Percentiles rank a stretch among this genome's conserved stretches.
Evolutionary conservation across 1,140 invertebrate species (phyloP).

Genomic region (Heliconius eleuchia): DNA sequence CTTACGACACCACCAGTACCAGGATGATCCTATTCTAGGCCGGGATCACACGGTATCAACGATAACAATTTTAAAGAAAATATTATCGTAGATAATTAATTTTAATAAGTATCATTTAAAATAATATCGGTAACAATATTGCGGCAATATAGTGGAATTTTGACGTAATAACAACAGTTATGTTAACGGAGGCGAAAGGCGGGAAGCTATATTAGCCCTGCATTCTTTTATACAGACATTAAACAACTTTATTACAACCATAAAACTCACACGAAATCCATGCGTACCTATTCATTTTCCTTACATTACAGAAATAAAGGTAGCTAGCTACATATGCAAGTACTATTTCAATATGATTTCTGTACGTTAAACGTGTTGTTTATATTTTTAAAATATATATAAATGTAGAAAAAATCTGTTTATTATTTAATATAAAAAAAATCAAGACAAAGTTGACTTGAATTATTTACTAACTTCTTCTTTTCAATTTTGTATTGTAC

Average conservation of each 20-base stretch:
- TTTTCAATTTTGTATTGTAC: not conserved
- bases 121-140: not conserved
- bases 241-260: conserved; percentile 34
- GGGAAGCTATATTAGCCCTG: conserved; percentile 24
- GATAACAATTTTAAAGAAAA: no score
- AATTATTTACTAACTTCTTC: no score
- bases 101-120: no score
- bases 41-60: no score
- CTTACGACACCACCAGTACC: no score
- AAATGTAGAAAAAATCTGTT: no score
- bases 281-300: conserved; percentile 25
- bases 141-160: not conserved
- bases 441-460: no score
- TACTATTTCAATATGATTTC: not conserved
- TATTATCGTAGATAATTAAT: no score
- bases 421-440: no score
- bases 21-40: no score
- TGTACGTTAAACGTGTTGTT: not conserved
- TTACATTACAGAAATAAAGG: conserved; percentile 9
- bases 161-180: conserved; percentile 9
- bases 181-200: conserved; percentile 18
- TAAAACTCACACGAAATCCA: conserved; percentile 27
- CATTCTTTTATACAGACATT: conserved; percentile 28
- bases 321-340: not conserved
- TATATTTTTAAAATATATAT: no score